phyloP scores from a whole-genome alignment of 2,888 invertebrate genomes.

The Exocentrus adspersus region DNA sequence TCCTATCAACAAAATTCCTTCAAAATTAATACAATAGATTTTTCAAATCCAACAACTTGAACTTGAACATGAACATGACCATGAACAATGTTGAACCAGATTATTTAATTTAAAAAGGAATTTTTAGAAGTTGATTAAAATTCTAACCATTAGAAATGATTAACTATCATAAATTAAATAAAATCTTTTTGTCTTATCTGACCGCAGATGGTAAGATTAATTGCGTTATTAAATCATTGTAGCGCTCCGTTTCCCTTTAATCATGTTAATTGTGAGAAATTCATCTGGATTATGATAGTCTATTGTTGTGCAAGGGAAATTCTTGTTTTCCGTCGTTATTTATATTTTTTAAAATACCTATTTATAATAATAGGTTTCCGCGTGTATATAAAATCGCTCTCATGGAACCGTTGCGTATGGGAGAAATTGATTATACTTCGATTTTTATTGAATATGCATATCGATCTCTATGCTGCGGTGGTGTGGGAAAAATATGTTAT shows the following conservation, averaged over 20 bases:
- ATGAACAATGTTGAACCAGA: neutral
- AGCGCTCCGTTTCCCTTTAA: constrained; percentile 27
- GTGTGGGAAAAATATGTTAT: too few relatives aligned
- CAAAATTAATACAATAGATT: too few relatives aligned
- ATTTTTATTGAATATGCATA: too few relatives aligned
- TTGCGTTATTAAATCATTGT: constrained; percentile 32
- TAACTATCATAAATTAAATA: constrained; percentile 21
- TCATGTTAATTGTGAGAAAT: constrained; percentile 28
- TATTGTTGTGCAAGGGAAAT: constrained; percentile 24
- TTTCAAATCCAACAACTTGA: too few relatives aligned
- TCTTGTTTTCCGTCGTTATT: constrained; percentile 25
- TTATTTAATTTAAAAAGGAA: neutral
- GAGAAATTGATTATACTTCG: neutral
- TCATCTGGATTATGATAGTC: constrained; percentile 8
- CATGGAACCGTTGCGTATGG: neutral
- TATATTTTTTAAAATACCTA: constrained; percentile 8
- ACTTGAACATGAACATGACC: too few relatives aligned
- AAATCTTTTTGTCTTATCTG: constrained; percentile 19
- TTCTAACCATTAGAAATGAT: neutral
- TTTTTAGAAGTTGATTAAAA: neutral
- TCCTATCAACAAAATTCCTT: too few relatives aligned
- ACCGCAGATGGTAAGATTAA: constrained; percentile 37
- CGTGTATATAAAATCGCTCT: neutral
- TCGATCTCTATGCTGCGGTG: too few relatives aligned
- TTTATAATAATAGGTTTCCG: constrained; percentile 9